Evolutionary conservation across 2,113 vertebrate genomes (phyloP).

Genomic region (Lamprotornis superbus): DNA sequence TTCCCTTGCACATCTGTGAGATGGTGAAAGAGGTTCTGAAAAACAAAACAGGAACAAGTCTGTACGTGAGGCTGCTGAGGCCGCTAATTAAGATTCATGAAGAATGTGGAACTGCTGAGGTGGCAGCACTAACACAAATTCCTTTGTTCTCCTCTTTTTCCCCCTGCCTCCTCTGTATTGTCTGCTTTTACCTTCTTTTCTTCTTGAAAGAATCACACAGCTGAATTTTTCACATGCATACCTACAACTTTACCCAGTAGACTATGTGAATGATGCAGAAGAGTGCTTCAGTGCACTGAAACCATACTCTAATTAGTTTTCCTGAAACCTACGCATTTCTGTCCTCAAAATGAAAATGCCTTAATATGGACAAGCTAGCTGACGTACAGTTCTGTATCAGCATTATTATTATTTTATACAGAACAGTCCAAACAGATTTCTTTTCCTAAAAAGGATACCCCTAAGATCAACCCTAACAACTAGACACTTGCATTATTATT

Average conservation of each 20-base stretch:
- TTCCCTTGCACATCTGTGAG: constrained; percentile 89
- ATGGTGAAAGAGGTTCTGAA: constrained; percentile 95
- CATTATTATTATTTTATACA: background rate
- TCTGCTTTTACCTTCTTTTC: background rate
- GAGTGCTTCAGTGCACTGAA: background rate
- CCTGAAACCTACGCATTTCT: background rate
- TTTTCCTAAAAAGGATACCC: background rate
- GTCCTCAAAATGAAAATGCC: background rate
- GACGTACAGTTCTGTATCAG: background rate
- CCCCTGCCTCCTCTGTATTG: background rate
- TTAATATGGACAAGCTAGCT: background rate
- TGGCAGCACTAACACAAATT: background rate
- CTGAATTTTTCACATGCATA: background rate
- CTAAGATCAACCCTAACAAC: background rate
- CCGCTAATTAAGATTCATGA: background rate
- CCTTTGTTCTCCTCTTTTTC: background rate
- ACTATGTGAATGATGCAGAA: background rate
- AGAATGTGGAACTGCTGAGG: background rate
- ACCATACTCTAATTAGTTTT: background rate
- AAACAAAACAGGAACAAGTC: background rate
- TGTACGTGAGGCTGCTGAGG: background rate
- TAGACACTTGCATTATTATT: background rate
- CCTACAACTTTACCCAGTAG: background rate
- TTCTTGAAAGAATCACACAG: background rate
- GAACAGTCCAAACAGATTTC: background rate